These are phyloP conservation scores for Terebella lapidaria DNA, from an alignment of 2,888 invertebrate species.

Conservation along the genomic window DNA sequence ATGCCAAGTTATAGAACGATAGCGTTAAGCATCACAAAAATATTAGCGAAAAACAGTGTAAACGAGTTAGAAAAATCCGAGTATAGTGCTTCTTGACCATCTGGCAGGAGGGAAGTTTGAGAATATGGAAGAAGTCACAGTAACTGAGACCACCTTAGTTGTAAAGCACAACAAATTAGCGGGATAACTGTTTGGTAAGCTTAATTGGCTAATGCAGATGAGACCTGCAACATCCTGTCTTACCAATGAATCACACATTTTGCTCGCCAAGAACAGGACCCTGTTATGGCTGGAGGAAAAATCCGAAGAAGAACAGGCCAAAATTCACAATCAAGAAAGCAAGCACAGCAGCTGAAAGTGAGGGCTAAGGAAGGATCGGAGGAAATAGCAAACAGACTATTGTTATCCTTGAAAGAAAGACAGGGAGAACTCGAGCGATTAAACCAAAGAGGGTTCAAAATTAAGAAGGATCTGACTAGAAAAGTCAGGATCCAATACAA, in stretches of 20 bases:
- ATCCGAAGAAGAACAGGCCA: background rate
- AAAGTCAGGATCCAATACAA: background rate
- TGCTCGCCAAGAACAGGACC: background rate
- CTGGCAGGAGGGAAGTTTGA: background rate
- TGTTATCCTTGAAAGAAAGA: background rate
- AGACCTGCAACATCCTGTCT: background rate
- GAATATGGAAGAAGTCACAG: background rate
- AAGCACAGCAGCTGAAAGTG: background rate
- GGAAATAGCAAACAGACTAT: background rate
- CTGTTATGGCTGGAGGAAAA: background rate
- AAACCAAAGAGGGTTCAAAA: background rate
- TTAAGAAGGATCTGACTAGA: background rate
- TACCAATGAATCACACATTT: background rate
- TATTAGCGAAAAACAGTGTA: too few species aligned
- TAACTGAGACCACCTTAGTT: background rate
- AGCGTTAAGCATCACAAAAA: too few species aligned
- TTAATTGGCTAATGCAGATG: background rate
- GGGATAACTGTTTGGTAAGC: background rate
- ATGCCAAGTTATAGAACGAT: too few species aligned
- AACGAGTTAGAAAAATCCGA: too few species aligned
- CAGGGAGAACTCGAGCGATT: background rate
- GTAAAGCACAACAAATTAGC: background rate
- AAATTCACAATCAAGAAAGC: background rate
- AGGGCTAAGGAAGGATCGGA: background rate
- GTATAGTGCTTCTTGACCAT: background rate